Percentiles rank a stretch among this genome's conserved stretches.
Conservation (phyloP, 2,113 vertebrate genomes). For the Halcyon malimbica region DNA sequence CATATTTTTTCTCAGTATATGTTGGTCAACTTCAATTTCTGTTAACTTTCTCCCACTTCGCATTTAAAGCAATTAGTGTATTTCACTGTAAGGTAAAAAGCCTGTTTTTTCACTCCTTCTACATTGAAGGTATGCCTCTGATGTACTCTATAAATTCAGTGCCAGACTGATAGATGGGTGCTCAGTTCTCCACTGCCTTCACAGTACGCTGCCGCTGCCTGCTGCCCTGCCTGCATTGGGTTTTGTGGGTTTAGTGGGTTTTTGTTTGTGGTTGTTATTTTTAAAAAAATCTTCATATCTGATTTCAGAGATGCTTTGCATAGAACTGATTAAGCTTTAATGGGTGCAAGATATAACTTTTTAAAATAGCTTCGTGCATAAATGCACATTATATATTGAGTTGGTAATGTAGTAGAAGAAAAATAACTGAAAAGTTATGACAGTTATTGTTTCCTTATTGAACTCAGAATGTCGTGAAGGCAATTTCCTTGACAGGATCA, state of each 20-base stretch:
- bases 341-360: background rate
- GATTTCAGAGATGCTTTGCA: slow-evolving; percentile 41
- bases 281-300: background rate
- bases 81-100: slow-evolving; percentile 1
- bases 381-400: slow-evolving; percentile 46
- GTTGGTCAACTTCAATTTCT: slow-evolving; percentile 22
- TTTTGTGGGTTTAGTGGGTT: background rate
- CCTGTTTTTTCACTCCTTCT: background rate
- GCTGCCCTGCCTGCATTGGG: background rate
- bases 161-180: background rate
- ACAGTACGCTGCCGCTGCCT: background rate
- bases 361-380: slow-evolving; percentile 29
- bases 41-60: slow-evolving; percentile 44
- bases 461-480: slow-evolving; percentile 26
- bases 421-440: background rate
- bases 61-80: slow-evolving; percentile 26
- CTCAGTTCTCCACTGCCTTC: background rate
- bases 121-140: slow-evolving; percentile 8
- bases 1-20: background rate
- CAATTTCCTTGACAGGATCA: slow-evolving; percentile 32
- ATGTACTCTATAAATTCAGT: background rate
- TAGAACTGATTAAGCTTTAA: slow-evolving; percentile 34
- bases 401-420: slow-evolving; percentile 39
- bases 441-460: slow-evolving; percentile 35
- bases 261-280: background rate